Evolutionary conservation across 2,888 invertebrate species (phyloP), one percentile per base, ranked within the genome.

Genomic region (Sthenelais limicola): DNA sequence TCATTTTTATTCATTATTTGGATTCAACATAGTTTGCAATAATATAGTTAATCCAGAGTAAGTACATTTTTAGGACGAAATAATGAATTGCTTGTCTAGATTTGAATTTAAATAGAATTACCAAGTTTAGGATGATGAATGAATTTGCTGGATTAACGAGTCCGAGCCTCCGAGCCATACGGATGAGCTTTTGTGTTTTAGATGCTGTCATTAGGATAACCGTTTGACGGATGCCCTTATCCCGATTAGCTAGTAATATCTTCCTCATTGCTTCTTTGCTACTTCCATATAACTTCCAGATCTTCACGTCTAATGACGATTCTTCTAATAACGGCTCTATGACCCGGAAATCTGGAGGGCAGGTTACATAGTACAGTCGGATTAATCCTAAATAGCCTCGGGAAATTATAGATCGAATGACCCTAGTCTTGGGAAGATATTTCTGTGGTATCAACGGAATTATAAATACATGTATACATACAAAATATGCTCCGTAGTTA

Each of bases 81-180:
- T n/a, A n/a, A n/a, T n/a, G n/a, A n/a, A n/a, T n/a, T n/a, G n/a
- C n/a, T n/a, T n/a, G n/a, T n/a, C n/a, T n/a, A n/a, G n/a, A n/a
- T n/a, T n/a, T n/a, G n/a, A n/a, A n/a, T n/a, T n/a, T n/a, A n/a
- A n/a, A n/a, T n/a, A n/a, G n/a, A 51, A 51, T 21, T 51, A 68
- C 68, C 68, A 68, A 21, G 26, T 68, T 68, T 5, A 51, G 68
- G 15, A 68, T 48, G 49, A 68, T 48, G 51, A 51, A 68, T n/a
- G 48, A 30, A 30, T 68, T 48, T 24, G 49, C 32, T 7, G 68
- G 51, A 24, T 47, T 48, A 49, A 68, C 35, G 33, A 68, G 30
- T 3, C 68, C 68, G n/a, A 68, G 35, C 28, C 68, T 48, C 51
- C 68, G 47, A n/a, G 49, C 68, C 18, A 33, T 32, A 18, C 32